Base-by-base conservation (phyloP, 2,113 vertebrate genomes). In the Alligator mississippiensis region DNA sequence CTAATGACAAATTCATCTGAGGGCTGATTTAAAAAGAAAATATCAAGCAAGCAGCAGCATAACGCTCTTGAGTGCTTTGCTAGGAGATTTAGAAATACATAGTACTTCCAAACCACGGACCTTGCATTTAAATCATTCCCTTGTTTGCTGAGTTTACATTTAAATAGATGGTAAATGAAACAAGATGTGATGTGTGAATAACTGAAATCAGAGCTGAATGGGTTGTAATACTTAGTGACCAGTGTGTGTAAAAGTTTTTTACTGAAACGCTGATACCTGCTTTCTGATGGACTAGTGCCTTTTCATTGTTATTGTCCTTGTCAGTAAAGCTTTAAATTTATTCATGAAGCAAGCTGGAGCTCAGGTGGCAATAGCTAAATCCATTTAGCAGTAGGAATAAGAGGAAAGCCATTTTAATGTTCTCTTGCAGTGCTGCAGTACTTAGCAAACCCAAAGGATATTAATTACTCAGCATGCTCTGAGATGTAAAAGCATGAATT, bases 281-380 rank as follows among this genome's bases (percentile, higher is more conserved):
- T 94, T 91, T 88, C 86, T 62, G 74, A 77, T 90, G 93, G 97
- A 93, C 88, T 59, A 25, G 79, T 92, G 93, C 91, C 64, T 96
- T 91, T 60, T 47, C 15, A 18, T 90, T 89, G 79, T 94, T 88
- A 83, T 94, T 94, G 93, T 95, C 92, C 89, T 96, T 96, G 91
- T 95, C 92, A 92, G 90, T 93, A 94, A 91, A 72, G 95, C 91
- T 95, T 97, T 97, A 92, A 92, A 97, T 98, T 96, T 97, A 97
- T 97, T 98, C 97, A 97, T 97, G 97, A 95, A 96, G 95, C 93
- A 84, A 5, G 2, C 87, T 78, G 93, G 97, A 97, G 97, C 97
- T 97, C 98, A 97, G 97, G 96, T 97, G 97, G 97, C 95, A 89
- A 81, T 61, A 92, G 97, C 92, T 91, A 96, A 97, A 96, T 97